Evolutionary conservation across 2,888 invertebrate species (phyloP).

Genomic region (Brenthis hecate): DNA sequence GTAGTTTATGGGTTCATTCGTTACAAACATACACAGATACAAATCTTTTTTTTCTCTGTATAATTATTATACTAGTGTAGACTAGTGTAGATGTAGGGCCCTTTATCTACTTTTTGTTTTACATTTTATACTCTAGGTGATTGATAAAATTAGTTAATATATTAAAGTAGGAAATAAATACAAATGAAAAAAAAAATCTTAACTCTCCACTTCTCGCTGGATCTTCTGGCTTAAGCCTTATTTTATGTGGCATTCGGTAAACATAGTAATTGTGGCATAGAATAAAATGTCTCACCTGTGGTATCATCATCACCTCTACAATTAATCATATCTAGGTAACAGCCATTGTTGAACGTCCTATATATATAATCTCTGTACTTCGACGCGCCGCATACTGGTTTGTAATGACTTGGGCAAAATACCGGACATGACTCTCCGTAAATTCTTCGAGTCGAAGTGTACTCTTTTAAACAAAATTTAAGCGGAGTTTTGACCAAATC

Average conservation of each 20-base stretch:
- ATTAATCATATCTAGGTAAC: constrained; percentile 69
- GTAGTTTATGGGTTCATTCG: too few relatives aligned
- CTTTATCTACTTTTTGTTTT: too few relatives aligned
- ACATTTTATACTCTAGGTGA: too few relatives aligned
- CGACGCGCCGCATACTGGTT: constrained; percentile 66
- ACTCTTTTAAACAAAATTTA: constrained; percentile 58
- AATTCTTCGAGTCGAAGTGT: constrained; percentile 46
- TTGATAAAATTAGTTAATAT: too few relatives aligned
- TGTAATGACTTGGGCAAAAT: constrained; percentile 66
- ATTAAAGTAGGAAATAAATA: too few relatives aligned
- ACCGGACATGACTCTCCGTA: constrained; percentile 68
- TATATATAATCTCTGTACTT: constrained; percentile 56
- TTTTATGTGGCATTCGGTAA: background rate
- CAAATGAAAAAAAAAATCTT: too few relatives aligned
- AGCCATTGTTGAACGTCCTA: constrained; percentile 64
- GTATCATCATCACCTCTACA: constrained; percentile 67
- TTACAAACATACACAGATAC: too few relatives aligned
- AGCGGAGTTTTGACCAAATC: constrained; percentile 54
- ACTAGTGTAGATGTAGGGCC: too few relatives aligned
- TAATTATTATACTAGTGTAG: too few relatives aligned
- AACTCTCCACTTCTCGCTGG: too few relatives aligned
- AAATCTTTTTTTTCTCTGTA: too few relatives aligned
- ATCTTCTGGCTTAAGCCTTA: background rate
- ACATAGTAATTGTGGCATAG: background rate
- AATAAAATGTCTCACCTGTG: constrained; percentile 35